Evolutionary conservation across 2,888 invertebrate species (phyloP).

Genomic region (Caenorhabditis sulstoni): DNA sequence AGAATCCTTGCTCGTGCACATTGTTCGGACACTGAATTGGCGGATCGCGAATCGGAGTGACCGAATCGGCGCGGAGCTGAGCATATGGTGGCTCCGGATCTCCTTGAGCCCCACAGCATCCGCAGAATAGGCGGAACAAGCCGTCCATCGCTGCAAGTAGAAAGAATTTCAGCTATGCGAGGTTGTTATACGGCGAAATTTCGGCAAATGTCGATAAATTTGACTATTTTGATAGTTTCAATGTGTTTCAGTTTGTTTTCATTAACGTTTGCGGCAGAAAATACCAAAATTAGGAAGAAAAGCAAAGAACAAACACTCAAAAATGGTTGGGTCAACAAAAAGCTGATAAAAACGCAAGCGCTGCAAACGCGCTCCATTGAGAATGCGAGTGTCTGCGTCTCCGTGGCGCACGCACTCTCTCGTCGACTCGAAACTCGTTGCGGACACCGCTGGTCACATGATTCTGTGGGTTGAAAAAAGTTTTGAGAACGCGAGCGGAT

Average conservation of each 20-base stretch:
- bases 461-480: not conserved
- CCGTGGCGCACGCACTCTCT: conserved; percentile 15
- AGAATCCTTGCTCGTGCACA: conserved; percentile 12
- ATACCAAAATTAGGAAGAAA: conserved; percentile 4
- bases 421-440: not conserved
- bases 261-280: conserved; percentile 2
- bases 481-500: not conserved
- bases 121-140: conserved; percentile 47
- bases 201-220: too few relatives aligned
- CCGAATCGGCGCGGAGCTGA: conserved; percentile 32
- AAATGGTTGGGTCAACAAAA: conserved; percentile 23
- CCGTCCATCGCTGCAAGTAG: conserved; percentile 31
- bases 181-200: too few relatives aligned
- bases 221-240: not conserved
- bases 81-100: conserved; percentile 44
- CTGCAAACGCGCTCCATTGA: conserved; percentile 32
- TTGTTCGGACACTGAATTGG: conserved; percentile 16
- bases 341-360: conserved; percentile 1
- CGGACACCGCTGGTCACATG: too few relatives aligned
- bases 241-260: not conserved
- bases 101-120: conserved; percentile 43
- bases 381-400: conserved; percentile 17
- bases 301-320: conserved; percentile 35
- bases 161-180: not conserved
- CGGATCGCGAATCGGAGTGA: conserved; percentile 48